phyloP scores from a whole-genome alignment of 2,797 vertebrate genomes.

The Parambassis ranga region DNA sequence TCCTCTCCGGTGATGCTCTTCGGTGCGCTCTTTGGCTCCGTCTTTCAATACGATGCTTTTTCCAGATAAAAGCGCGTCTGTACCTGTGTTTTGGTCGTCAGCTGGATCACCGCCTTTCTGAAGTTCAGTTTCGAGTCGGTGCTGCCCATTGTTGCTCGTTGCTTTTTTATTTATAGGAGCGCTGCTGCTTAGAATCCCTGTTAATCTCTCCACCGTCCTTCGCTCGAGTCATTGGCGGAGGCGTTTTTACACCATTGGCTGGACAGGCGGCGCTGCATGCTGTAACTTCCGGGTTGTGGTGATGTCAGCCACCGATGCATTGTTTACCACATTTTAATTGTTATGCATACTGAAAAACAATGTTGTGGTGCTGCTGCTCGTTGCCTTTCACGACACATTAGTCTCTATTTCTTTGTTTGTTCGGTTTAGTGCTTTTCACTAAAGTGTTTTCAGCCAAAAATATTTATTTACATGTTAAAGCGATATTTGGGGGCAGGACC shows the following conservation, averaged over 20 bases:
- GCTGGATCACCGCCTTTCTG: slow-evolving; percentile 96
- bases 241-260: slow-evolving; percentile 61
- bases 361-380: too few relatives aligned
- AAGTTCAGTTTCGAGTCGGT: slow-evolving; percentile 96
- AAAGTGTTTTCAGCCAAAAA: too few relatives aligned
- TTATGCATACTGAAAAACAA: too few relatives aligned
- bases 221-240: slow-evolving; percentile 72
- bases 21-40: slow-evolving; percentile 7
- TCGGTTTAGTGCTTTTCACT: too few relatives aligned
- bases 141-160: slow-evolving; percentile 85
- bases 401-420: too few relatives aligned
- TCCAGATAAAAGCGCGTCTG: background rate
- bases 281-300: slow-evolving; percentile 73
- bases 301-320: background rate
- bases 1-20: slow-evolving; percentile 58
- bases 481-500: too few relatives aligned
- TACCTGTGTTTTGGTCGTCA: slow-evolving; percentile 98
- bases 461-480: too few relatives aligned
- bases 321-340: too few relatives aligned
- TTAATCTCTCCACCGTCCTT: slow-evolving; percentile 73
- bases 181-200: slow-evolving; percentile 60
- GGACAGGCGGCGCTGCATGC: slow-evolving; percentile 24
- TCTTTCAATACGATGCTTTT: slow-evolving; percentile 1
- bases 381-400: too few relatives aligned
- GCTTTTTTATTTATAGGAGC: slow-evolving; percentile 47